Evolutionary conservation across 2,888 invertebrate genomes (phyloP).

Genomic region (Nebria brevicollis): DNA sequence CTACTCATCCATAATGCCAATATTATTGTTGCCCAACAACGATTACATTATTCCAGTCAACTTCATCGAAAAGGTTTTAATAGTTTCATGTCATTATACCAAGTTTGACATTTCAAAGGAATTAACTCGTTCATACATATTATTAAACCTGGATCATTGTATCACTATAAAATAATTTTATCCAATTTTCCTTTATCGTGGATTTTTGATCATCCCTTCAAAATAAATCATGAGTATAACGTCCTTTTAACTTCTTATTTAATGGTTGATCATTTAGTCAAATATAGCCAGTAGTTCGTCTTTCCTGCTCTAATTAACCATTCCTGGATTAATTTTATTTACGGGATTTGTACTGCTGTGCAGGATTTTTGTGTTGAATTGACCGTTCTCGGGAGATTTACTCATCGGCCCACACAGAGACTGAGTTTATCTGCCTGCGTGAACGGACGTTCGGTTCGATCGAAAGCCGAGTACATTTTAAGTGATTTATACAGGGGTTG

Average conservation of each 20-base stretch:
- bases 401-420: neutral
- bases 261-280: too few relatives aligned
- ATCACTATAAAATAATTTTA: neutral
- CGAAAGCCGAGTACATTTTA: slow-evolving; percentile 34
- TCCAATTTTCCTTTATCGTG: neutral
- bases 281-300: too few relatives aligned
- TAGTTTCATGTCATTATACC: neutral
- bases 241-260: too few relatives aligned
- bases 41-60: neutral
- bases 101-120: neutral
- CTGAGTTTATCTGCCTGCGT: neutral
- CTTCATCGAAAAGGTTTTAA: neutral
- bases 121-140: neutral
- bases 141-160: neutral
- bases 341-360: too few relatives aligned
- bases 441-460: slow-evolving; percentile 13
- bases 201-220: too few relatives aligned
- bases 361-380: neutral
- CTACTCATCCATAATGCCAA: neutral
- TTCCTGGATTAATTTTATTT: too few relatives aligned
- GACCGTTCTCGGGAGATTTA: neutral
- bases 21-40: neutral
- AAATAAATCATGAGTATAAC: too few relatives aligned
- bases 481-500: slow-evolving; percentile 35
- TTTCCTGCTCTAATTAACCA: too few relatives aligned